Base-by-base conservation (phyloP, 2,113 vertebrate species). In the Pterophyllum scalare region DNA sequence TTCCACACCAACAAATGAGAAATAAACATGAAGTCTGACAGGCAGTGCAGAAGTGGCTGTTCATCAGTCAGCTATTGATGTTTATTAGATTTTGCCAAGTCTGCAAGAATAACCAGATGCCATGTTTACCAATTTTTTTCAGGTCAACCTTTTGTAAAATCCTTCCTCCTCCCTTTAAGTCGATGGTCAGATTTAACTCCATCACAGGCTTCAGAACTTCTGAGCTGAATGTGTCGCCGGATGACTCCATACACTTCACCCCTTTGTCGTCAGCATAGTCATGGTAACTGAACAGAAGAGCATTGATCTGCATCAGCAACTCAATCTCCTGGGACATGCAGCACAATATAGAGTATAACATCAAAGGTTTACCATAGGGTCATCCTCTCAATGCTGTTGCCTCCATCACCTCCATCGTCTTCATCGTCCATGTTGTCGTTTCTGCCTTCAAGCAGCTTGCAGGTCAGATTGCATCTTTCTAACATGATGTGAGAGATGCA, bases 321-420 rank as follows among this genome's bases (percentile, higher is more conserved):
- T 10, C 10, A 56, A 5, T 35, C 9, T 59, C 6, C 49, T 31
- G 2, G 20, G 13, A 11, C 3, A 20, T 7, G 31, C 14, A 78
- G 83, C 49, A 59, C 2, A 7, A 9, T 2, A 11, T 4, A 2
- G 10, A 1, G 8, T 2, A 1, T 7, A 7, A 8, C 49, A 5
- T 2, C 7, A n/a, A 22, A 15, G 6, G 9, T 43, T 88, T 90
- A 95, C 95, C 95, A 96, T 15, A 93, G 76, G 6, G 46, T 87
- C 75, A 93, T 88, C 0, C 7, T 75, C 76, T 77, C 12, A 1
- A 93, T 67, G 28, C 72, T 7, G 3, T 91, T 88, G 19, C 5
- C 19, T 40, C 43, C 2, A 52, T 70, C 24, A 52, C 43, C 43
- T 20, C 43, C 43, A 57, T 75, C 75, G 0, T 84, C 83, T 14